Conservation (phyloP, 2,113 vertebrate species). For the Erinaceus europaeus region DNA sequence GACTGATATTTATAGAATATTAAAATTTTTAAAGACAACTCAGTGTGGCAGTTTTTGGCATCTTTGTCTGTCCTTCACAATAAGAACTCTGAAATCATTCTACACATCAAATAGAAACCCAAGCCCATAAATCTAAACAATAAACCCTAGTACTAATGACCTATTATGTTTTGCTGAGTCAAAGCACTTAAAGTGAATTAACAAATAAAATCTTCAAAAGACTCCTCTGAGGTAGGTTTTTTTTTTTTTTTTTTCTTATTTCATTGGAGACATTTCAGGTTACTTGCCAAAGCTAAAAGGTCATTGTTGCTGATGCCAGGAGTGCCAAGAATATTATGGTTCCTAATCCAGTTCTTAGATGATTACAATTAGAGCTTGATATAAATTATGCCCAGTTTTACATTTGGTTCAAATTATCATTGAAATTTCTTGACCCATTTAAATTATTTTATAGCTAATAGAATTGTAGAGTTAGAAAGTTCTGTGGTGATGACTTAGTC, state of each 20-base stretch:
- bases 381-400: slow-evolving; percentile 31
- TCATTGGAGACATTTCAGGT: slow-evolving; percentile 35
- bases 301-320: slow-evolving; percentile 1
- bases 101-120: slow-evolving; percentile 18
- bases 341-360: slow-evolving; percentile 39
- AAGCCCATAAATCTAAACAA: slow-evolving; percentile 11
- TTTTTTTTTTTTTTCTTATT: slow-evolving; percentile 14
- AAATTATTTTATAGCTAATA: slow-evolving; percentile 67
- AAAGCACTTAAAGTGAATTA: slow-evolving; percentile 50
- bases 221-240: slow-evolving; percentile 21
- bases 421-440: slow-evolving; percentile 57
- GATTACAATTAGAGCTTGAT: slow-evolving; percentile 46
- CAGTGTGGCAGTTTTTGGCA: slow-evolving; percentile 30
- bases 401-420: slow-evolving; percentile 56
- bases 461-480: slow-evolving; percentile 48
- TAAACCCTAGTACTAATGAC: background rate
- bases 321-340: slow-evolving; percentile 24
- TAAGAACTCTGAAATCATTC: slow-evolving; percentile 32
- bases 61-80: background rate
- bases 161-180: slow-evolving; percentile 30
- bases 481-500: slow-evolving; percentile 19
- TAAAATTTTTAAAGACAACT: slow-evolving; percentile 43
- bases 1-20: slow-evolving; percentile 73
- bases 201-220: slow-evolving; percentile 35
- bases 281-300: slow-evolving; percentile 45